These are phyloP conservation scores for Channa striata DNA, from an alignment of 2,797 vertebrate species.

Conservation along the genomic window DNA sequence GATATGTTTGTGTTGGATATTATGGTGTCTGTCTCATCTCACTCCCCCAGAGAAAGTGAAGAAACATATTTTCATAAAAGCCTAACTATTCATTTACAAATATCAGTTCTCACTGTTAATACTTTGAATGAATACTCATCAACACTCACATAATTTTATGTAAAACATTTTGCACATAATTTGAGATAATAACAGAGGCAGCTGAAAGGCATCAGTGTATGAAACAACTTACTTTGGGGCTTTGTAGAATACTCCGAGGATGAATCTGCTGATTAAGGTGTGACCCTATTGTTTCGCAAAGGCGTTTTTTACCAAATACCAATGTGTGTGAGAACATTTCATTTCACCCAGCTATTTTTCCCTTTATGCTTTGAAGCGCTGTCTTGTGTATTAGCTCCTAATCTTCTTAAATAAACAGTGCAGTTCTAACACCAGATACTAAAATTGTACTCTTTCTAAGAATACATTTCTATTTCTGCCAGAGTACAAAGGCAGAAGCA, in stretches of 20 bases:
- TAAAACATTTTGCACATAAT: too few relatives aligned
- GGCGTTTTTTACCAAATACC: neutral
- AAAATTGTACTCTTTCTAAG: conserved; percentile 23
- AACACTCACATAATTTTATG: too few relatives aligned
- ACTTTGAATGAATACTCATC: neutral
- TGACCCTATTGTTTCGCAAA: conserved; percentile 32
- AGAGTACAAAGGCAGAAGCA: conserved; percentile 38
- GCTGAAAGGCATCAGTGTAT: neutral
- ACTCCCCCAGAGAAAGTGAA: too few relatives aligned
- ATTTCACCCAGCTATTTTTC: conserved; percentile 8
- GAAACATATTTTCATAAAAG: too few relatives aligned
- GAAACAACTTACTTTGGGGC: neutral
- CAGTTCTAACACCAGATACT: conserved; percentile 13
- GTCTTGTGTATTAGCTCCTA: conserved; percentile 22
- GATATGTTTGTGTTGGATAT: neutral
- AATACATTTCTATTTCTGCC: conserved; percentile 46
- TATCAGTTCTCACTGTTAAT: neutral
- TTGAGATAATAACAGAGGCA: neutral
- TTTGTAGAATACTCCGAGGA: neutral
- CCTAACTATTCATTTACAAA: neutral
- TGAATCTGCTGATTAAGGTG: conserved; percentile 2
- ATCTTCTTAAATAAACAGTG: conserved; percentile 32
- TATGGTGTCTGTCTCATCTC: too few relatives aligned
- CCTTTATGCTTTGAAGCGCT: neutral
- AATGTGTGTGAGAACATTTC: neutral